Evolutionary conservation across 1,140 invertebrate species (phyloP).

Genomic region (Calliopsis andreniformis): DNA sequence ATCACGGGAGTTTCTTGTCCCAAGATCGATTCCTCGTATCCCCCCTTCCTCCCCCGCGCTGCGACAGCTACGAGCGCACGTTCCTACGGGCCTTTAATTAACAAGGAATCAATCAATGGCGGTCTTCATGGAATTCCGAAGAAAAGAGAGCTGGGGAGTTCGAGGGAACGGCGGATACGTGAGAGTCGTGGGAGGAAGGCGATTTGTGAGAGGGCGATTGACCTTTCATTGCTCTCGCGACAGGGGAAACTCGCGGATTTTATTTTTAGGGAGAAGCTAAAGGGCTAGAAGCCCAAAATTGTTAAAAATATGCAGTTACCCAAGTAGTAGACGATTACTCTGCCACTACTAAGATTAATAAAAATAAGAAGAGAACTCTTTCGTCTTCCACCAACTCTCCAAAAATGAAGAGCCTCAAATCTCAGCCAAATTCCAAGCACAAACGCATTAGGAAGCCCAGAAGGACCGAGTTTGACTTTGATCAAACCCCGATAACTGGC

Average conservation of each 20-base stretch:
- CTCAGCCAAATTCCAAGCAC: too few species aligned
- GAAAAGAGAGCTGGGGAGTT: constrained; percentile 50
- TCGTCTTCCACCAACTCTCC: too few species aligned
- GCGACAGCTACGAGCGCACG: constrained; percentile 52
- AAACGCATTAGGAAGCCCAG: too few species aligned
- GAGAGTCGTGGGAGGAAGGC: constrained; percentile 14
- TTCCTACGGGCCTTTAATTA: constrained; percentile 73
- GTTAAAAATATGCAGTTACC: too few species aligned
- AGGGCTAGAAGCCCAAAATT: too few species aligned
- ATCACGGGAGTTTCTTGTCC: constrained; percentile 68
- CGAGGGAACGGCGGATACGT: constrained; percentile 29
- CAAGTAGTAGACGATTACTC: too few species aligned
- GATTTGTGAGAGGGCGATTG: neutral
- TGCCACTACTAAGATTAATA: too few species aligned
- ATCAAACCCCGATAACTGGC: neutral
- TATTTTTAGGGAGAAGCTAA: neutral
- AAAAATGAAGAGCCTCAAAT: too few species aligned
- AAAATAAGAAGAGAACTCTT: too few species aligned
- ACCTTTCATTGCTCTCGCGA: neutral
- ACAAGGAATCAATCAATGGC: constrained; percentile 75
- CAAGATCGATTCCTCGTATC: constrained; percentile 68
- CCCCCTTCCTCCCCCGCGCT: constrained; percentile 6
- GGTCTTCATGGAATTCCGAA: constrained; percentile 55
- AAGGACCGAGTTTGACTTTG: too few species aligned
- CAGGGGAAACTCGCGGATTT: neutral